Conservation (phyloP, 2,113 vertebrate genomes). For the Eudyptes chrysolophus region DNA sequence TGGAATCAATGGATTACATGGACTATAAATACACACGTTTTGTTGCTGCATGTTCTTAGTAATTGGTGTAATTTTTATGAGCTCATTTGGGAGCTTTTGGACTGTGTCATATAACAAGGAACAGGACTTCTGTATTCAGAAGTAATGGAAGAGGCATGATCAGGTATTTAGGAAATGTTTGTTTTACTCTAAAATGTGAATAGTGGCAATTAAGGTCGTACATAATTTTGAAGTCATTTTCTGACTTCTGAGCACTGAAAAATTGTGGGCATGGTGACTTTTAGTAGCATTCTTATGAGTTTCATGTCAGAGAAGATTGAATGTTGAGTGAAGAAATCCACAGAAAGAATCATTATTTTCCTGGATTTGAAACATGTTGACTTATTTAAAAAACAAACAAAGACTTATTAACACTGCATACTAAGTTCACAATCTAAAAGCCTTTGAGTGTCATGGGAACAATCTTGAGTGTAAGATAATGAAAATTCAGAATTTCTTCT, state of each 20-base stretch:
- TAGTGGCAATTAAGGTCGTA: background rate
- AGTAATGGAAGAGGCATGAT: background rate
- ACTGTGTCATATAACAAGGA: background rate
- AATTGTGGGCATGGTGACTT: background rate
- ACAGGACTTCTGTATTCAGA: background rate
- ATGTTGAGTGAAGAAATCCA: background rate
- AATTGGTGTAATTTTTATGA: background rate
- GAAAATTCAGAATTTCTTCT: background rate
- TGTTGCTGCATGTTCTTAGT: background rate
- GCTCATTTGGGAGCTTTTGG: background rate
- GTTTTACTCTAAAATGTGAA: background rate
- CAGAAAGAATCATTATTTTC: background rate
- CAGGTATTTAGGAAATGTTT: background rate
- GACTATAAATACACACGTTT: accelerated
- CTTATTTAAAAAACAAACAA: background rate
- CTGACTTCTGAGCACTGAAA: background rate
- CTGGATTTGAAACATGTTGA: background rate
- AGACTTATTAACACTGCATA: background rate
- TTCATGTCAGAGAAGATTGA: background rate
- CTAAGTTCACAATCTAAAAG: background rate
- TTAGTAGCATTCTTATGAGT: background rate
- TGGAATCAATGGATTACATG: background rate
- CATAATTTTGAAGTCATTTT: background rate
- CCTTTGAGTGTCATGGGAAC: background rate
- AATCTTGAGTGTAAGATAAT: background rate